Percentiles rank a stretch among this genome's conserved stretches.
Conservation (phyloP, 2,113 vertebrate species). For the Tetrax tetrax region DNA sequence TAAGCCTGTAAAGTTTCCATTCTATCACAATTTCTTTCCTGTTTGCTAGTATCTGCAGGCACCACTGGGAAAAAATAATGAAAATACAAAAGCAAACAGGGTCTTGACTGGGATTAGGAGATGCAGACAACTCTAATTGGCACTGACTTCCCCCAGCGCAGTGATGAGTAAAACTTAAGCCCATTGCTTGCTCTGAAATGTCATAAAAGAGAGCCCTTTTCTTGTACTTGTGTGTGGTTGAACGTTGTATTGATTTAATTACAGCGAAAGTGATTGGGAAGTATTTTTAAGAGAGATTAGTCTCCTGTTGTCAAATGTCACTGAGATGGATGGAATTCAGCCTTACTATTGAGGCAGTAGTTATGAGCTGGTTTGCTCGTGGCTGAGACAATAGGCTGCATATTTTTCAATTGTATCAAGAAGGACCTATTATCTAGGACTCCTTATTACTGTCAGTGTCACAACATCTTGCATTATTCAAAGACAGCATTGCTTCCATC, state of each 20-base stretch:
- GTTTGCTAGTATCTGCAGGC: background rate
- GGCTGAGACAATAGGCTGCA: slow-evolving; percentile 63
- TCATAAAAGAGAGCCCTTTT: background rate
- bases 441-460: slow-evolving; percentile 73
- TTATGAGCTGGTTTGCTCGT: slow-evolving; percentile 32
- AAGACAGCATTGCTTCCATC: slow-evolving; percentile 71
- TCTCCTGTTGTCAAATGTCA: slow-evolving; percentile 67
- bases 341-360: slow-evolving; percentile 33
- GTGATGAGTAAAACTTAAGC: background rate
- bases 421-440: slow-evolving; percentile 74
- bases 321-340: slow-evolving; percentile 64
- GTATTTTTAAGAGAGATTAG: slow-evolving; percentile 65
- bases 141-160: background rate
- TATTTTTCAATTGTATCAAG: slow-evolving; percentile 73
- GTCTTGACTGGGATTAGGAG: slow-evolving; percentile 7
- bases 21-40: background rate
- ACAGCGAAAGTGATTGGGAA: slow-evolving; percentile 48
- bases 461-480: slow-evolving; percentile 79
- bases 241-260: slow-evolving; percentile 53
- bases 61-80: background rate
- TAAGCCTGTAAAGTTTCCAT: background rate
- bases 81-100: background rate
- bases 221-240: background rate
- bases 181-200: background rate
- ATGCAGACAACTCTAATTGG: background rate